phyloP scores from a whole-genome alignment of 2,888 invertebrate species.

The Smittia aterrima region DNA sequence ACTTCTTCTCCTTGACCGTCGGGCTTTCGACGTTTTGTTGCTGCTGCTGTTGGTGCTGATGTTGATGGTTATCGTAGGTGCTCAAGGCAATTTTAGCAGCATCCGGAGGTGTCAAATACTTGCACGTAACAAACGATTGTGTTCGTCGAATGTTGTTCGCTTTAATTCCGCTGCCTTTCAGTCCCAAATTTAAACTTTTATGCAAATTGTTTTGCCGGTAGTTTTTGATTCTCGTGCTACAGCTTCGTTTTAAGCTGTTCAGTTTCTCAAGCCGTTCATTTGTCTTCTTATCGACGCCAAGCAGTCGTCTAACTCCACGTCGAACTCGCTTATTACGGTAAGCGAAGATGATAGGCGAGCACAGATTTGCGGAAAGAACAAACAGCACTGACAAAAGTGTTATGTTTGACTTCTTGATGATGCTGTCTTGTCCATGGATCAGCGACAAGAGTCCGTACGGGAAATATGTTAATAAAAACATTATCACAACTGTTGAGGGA shows the following conservation, averaged over 20 bases:
- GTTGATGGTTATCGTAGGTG: not conserved
- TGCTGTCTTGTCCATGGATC: conserved; percentile 50
- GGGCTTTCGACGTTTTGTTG: conserved; percentile 42
- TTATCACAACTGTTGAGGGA: conserved; percentile 51
- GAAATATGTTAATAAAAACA: conserved; percentile 54
- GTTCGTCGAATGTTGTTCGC: conserved; percentile 44
- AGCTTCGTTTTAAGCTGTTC: conserved; percentile 32
- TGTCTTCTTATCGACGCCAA: conserved; percentile 49
- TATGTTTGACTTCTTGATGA: conserved; percentile 51
- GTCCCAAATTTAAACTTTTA: conserved; percentile 19
- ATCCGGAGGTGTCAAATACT: conserved; percentile 50
- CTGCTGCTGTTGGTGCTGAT: conserved; percentile 44
- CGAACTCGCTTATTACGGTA: conserved; percentile 55
- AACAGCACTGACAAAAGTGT: conserved; percentile 51
- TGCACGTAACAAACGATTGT: conserved; percentile 52
- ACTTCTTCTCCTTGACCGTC: conserved; percentile 44
- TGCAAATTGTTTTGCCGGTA: conserved; percentile 36
- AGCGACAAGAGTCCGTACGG: conserved; percentile 53
- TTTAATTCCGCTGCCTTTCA: conserved; percentile 30
- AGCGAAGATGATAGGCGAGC: conserved; percentile 54
- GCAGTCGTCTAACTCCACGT: conserved; percentile 52
- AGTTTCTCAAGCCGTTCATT: conserved; percentile 47
- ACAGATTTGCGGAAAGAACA: conserved; percentile 52
- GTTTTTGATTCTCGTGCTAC: conserved; percentile 35
- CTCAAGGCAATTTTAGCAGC: conserved; percentile 44